These are phyloP conservation scores for Epinephelus fuscoguttatus DNA, from an alignment of 2,113 vertebrate genomes.

Conservation along the genomic window DNA sequence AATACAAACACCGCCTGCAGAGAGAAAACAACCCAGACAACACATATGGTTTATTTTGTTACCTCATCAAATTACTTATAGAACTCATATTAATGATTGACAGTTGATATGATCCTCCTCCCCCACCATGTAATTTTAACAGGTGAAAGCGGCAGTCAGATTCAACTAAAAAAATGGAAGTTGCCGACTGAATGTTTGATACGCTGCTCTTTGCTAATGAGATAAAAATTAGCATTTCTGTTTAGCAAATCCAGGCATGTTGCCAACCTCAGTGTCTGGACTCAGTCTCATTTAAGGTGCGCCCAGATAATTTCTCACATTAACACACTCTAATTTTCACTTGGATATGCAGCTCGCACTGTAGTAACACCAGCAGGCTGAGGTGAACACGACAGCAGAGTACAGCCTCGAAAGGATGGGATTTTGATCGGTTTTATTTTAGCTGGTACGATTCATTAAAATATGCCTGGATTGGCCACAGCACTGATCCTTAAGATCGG, in stretches of 20 bases:
- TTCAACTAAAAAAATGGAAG: not conserved
- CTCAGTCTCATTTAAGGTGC: not conserved
- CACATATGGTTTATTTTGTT: not conserved
- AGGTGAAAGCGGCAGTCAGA: not conserved
- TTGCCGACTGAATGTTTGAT: not conserved
- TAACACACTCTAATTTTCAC: not conserved
- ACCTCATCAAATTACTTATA: not conserved
- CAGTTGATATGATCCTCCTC: not conserved
- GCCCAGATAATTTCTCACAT: not conserved
- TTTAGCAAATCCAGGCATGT: not conserved
- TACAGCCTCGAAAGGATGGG: not conserved
- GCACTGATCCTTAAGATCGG: not conserved
- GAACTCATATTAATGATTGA: not conserved
- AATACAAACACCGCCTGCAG: not conserved
- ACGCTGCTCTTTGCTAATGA: no score
- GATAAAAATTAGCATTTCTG: not conserved
- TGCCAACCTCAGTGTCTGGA: slow-evolving; percentile 3
- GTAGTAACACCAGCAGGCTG: not conserved
- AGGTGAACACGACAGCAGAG: not conserved
- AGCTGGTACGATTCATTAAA: not conserved
- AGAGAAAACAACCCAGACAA: not conserved
- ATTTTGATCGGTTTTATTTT: not conserved
- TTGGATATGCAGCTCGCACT: not conserved
- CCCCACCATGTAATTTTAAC: not conserved
- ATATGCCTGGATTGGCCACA: not conserved